Conservation (phyloP, 2,113 vertebrate species). For the Triplophysa rosa region DNA sequence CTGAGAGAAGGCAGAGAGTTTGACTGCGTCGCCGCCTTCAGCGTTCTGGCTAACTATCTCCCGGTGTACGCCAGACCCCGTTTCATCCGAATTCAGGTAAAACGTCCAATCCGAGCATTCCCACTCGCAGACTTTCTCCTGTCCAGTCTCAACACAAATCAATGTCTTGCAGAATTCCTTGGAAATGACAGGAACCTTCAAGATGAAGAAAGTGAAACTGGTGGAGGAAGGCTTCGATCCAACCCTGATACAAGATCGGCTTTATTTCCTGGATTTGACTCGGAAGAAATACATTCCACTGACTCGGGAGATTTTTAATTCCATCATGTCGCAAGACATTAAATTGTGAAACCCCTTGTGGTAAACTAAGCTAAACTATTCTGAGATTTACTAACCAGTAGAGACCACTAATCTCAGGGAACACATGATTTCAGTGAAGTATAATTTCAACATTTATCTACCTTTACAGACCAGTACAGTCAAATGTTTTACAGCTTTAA, state of each 20-base stretch:
- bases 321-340: slow-evolving; percentile 67
- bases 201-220: slow-evolving; percentile 81
- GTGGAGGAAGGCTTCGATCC: slow-evolving; percentile 86
- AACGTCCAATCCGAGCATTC: neutral
- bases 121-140: neutral
- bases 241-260: slow-evolving; percentile 64
- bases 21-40: slow-evolving; percentile 70
- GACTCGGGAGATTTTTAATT: slow-evolving; percentile 63
- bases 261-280: slow-evolving; percentile 78
- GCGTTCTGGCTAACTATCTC: slow-evolving; percentile 69
- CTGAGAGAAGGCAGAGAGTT: slow-evolving; percentile 75
- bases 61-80: slow-evolving; percentile 82
- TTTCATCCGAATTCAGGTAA: slow-evolving; percentile 86
- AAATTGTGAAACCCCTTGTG: slow-evolving; percentile 73
- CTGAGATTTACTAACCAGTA: slow-evolving; percentile 33
- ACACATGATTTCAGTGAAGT: neutral
- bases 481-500: slow-evolving; percentile 6
- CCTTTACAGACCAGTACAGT: slow-evolving; percentile 9
- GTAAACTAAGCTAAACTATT: neutral
- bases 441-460: slow-evolving; percentile 3
- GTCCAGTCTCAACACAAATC: neutral
- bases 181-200: slow-evolving; percentile 86
- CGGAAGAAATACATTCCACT: slow-evolving; percentile 73
- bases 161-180: slow-evolving; percentile 71
- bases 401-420: slow-evolving; percentile 68